These are phyloP conservation scores for Drosophila mayaguana DNA, from an alignment of 2,888 invertebrate genomes.

Conservation along the genomic window DNA sequence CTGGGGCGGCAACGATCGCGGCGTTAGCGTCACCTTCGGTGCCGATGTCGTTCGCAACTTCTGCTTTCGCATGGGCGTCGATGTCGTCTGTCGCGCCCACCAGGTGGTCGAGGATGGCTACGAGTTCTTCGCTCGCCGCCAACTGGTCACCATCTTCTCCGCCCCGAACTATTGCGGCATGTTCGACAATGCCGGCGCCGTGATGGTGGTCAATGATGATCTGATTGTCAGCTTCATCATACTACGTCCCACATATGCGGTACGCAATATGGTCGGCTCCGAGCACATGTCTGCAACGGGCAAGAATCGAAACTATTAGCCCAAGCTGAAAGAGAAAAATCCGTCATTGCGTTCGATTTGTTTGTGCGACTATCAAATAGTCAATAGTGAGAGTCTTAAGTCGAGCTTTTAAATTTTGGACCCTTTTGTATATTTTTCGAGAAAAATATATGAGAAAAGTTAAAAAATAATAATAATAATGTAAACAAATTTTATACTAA, in stretches of 20 bases:
- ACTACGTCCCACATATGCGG: slow-evolving; percentile 88
- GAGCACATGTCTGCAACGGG: slow-evolving; percentile 34
- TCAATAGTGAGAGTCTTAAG: background rate
- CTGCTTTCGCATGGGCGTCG: slow-evolving; percentile 99
- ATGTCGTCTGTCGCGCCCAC: slow-evolving; percentile 99
- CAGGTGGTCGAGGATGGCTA: slow-evolving; percentile 99
- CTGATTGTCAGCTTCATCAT: slow-evolving; percentile 99
- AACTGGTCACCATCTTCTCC: slow-evolving; percentile 95
- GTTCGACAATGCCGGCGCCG: slow-evolving; percentile 94
- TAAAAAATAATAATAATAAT: background rate
- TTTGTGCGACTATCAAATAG: slow-evolving; percentile 5
- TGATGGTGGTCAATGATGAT: slow-evolving; percentile 99
- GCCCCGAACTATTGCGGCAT: slow-evolving; percentile 98
- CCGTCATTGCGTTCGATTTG: background rate
- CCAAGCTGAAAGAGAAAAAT: too few species aligned
- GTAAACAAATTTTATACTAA: background rate
- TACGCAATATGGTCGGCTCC: background rate
- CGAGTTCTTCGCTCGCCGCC: slow-evolving; percentile 98
- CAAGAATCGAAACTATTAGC: slow-evolving; percentile 50
- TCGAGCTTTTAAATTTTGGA: background rate
- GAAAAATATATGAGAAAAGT: background rate
- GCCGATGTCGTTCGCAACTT: slow-evolving; percentile 99
- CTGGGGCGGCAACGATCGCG: slow-evolving; percentile 99
- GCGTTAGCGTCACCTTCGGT: slow-evolving; percentile 99
- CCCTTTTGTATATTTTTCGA: background rate